Base-by-base conservation (phyloP, 2,113 vertebrate genomes). In the Sula dactylatra region DNA sequence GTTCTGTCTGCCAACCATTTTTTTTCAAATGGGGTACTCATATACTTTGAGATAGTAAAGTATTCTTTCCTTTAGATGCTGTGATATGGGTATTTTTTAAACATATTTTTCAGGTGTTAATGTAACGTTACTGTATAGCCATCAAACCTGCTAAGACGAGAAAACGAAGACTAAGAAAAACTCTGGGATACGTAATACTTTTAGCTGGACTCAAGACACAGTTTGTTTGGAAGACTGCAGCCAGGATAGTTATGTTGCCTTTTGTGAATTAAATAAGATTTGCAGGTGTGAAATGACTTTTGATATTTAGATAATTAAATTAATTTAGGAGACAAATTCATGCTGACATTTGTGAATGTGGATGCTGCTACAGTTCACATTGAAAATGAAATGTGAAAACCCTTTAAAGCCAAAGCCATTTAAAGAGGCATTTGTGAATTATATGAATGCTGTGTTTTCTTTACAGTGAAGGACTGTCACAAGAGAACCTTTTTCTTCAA, bases 251-350 rank as follows among this genome's bases (percentile, higher is more conserved):
- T 74, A 34, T 6, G 25, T 50, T 89, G 91, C 54, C 40, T 91
- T 81, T 76, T 76, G 71, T 4, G 2, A 90, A 86, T 61, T 79
- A 92, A 42, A 4, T 52, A 79, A 85, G 73, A 95, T 62, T 52
- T 91, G 69, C 90, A 94, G 93, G 73, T 92, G 49, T 88, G 66
- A 92, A 95, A 97, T 94, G 97, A 71, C 62, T 89, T 96, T 80
- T 82, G 87, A 86, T 96, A 92, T 92, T 95, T 94, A 83, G 82
- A 82, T 92, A 93, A 97, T 95, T 80, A 87, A 86, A 96, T 96
- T 97, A 95, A 93, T 94, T 87, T 88, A 77, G 82, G 64, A 94
- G 90, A 90, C 10, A 88, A 91, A 97, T 78, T 70, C 11, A 5
- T 73, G 78, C 29, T 86, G 93, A 94, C 71, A 82, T 94, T 95